Base-by-base conservation (phyloP, 2,797 vertebrate species). In the Enteromius unitaeniatus region DNA sequence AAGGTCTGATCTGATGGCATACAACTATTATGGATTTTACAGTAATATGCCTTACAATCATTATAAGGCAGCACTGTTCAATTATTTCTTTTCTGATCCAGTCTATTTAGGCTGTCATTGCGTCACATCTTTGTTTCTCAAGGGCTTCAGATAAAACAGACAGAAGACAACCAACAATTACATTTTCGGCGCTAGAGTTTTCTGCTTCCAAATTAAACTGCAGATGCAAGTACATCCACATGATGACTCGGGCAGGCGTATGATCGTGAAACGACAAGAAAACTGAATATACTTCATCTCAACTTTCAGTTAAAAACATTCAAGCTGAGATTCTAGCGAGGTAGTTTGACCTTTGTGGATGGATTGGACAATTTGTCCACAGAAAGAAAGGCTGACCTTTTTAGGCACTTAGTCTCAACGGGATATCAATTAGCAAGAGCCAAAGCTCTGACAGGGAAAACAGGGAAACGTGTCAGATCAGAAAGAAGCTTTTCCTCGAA, bases 361-460 rank as follows among this genome's bases (percentile, higher is more conserved):
- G 82, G 85, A 78, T 88, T 82, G 82, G 62, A 77, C 86, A 83
- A 82, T 89, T 87, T 83, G 86, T 88, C 82, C 64, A 81, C 80
- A 78, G 79, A 81, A 90, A 89, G 86, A 86, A 60, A 90, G 84
- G 49, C 86, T 92, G 90, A 91, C 90, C 90, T 92, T 93, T 89
- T 91, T 88, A 87, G 82, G 83, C 87, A 81, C 89, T 90, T 90
- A 85, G 78, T 88, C 90, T 72, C 91, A 86, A 89, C 82, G 55
- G 89, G 90, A 70, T 81, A 82, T 89, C 90, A 91, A 89, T 92
- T 91, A 92, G 87, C 87, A 68, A 65, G 37, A 81, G 75, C 23
- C 78, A 31, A 69, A 85, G 74, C 64, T 28, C 37, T 78, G 69
- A 75, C 77, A 42, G 78, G 28, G 79, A 72, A 82, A 55, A 82